These are phyloP conservation scores for Barnardius zonarius DNA, from an alignment of 2,113 vertebrate species.

Conservation along the genomic window DNA sequence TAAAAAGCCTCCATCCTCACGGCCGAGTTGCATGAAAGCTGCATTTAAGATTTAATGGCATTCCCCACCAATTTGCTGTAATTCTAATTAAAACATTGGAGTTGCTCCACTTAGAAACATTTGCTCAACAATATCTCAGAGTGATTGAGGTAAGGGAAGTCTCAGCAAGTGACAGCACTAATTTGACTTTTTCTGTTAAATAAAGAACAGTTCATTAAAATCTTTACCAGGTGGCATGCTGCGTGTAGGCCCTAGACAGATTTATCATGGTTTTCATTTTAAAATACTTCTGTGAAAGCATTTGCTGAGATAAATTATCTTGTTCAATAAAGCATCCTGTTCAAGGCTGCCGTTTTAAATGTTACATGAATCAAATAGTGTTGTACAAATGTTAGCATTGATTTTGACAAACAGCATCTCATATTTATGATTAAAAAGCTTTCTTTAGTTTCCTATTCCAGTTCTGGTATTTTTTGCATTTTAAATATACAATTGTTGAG, in stretches of 20 bases:
- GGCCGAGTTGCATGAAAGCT: background rate
- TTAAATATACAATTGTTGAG: background rate
- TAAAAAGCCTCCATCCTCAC: background rate
- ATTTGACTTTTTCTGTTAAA: conserved; percentile 38
- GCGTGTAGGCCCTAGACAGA: conserved; percentile 35
- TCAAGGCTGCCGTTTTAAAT: conserved; percentile 51
- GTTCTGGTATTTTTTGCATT: background rate
- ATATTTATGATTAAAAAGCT: conserved; percentile 14
- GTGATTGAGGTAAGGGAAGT: background rate
- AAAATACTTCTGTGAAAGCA: conserved; percentile 64
- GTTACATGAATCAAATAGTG: conserved; percentile 55
- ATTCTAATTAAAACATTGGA: background rate
- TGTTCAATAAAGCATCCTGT: conserved; percentile 55
- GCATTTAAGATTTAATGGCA: background rate
- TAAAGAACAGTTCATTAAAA: conserved; percentile 64
- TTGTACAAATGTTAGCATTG: conserved; percentile 54
- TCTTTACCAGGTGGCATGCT: conserved; percentile 67
- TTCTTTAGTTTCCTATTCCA: conserved; percentile 10
- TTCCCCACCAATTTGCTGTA: background rate
- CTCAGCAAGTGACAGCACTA: conserved; percentile 30
- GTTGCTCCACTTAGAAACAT: background rate
- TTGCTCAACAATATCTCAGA: background rate
- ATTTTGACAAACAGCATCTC: conserved; percentile 58
- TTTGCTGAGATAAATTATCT: conserved; percentile 66
- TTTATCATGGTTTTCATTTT: conserved; percentile 70